A percentile compares a stretch with the other conserved stretches of the same genome.
phyloP scores from a whole-genome alignment of 2,888 invertebrate genomes.

The Zeuzera pyrina region DNA sequence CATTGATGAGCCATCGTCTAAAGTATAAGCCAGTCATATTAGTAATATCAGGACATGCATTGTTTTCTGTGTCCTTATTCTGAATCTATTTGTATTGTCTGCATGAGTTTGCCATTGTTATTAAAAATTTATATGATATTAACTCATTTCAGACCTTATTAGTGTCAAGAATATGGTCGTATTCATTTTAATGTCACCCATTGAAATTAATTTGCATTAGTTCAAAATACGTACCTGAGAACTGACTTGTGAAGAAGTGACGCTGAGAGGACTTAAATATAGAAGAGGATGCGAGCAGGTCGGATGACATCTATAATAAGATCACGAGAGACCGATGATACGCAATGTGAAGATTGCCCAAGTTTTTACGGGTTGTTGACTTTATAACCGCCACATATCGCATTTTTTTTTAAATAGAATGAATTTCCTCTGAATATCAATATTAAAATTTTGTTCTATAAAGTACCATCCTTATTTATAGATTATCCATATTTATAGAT shows the following conservation, averaged over 20 bases:
- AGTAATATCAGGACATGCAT: conserved; percentile 33
- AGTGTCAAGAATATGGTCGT: too few species aligned
- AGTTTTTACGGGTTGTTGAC: conserved; percentile 65
- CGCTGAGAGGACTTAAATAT: conserved; percentile 44
- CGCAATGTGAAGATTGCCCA: conserved; percentile 56
- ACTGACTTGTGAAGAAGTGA: neutral
- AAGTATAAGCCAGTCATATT: conserved; percentile 43
- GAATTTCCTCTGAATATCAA: too few species aligned
- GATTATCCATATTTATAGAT: too few species aligned
- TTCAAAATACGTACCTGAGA: too few species aligned
- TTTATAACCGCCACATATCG: conserved; percentile 25
- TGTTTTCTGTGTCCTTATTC: conserved; percentile 59
- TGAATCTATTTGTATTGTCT: conserved; percentile 56
- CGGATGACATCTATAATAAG: conserved; percentile 72
- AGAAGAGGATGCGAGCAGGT: conserved; percentile 69
- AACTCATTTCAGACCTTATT: too few species aligned
- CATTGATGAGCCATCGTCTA: conserved; percentile 38
- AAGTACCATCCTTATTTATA: too few species aligned
- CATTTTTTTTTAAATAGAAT: too few species aligned
- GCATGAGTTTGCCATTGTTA: conserved; percentile 36
- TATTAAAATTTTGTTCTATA: too few species aligned
- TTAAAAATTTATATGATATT: too few species aligned
- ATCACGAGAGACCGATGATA: conserved; percentile 62
- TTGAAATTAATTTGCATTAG: too few species aligned
- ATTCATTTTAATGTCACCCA: too few species aligned